A percentile compares a stretch with the other conserved stretches of the same genome.
phyloP scores from a whole-genome alignment of 2,888 invertebrate genomes.

The Hylaea fasciaria region DNA sequence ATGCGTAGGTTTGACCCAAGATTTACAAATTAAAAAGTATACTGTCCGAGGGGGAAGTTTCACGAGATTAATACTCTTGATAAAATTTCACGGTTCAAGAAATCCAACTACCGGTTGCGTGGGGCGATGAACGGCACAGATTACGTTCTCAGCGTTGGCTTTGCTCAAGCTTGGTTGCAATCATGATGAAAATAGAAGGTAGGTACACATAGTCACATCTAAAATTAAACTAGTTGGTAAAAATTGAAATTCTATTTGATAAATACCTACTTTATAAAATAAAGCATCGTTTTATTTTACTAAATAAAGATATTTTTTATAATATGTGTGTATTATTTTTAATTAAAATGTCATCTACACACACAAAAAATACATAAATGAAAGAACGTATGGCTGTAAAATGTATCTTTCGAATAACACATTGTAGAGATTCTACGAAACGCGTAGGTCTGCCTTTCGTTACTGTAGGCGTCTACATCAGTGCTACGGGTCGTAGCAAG shows the following conservation, averaged over 20 bases:
- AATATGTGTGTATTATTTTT: too few relatives aligned
- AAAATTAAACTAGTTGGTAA: not conserved
- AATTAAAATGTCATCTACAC: not conserved
- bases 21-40: slow-evolving; percentile 65
- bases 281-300: not conserved
- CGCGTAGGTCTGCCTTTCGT: slow-evolving; percentile 62
- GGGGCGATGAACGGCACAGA: slow-evolving; percentile 84
- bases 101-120: slow-evolving; percentile 84
- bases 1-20: slow-evolving; percentile 26
- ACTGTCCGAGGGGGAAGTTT: slow-evolving; percentile 78
- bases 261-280: not conserved
- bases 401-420: not conserved
- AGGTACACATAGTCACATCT: not conserved
- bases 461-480: slow-evolving; percentile 69
- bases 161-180: slow-evolving; percentile 50
- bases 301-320: not conserved
- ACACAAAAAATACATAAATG: too few relatives aligned
- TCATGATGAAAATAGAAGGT: slow-evolving; percentile 5
- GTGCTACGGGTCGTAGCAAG: slow-evolving; percentile 75
- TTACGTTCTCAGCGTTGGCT: slow-evolving; percentile 66
- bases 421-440: slow-evolving; percentile 45
- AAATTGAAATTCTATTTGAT: too few relatives aligned
- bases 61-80: slow-evolving; percentile 83
- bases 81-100: slow-evolving; percentile 85
- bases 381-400: too few relatives aligned